These are phyloP conservation scores for Lasiurus borealis DNA, from an alignment of 2,113 vertebrate genomes.

Conservation along the genomic window DNA sequence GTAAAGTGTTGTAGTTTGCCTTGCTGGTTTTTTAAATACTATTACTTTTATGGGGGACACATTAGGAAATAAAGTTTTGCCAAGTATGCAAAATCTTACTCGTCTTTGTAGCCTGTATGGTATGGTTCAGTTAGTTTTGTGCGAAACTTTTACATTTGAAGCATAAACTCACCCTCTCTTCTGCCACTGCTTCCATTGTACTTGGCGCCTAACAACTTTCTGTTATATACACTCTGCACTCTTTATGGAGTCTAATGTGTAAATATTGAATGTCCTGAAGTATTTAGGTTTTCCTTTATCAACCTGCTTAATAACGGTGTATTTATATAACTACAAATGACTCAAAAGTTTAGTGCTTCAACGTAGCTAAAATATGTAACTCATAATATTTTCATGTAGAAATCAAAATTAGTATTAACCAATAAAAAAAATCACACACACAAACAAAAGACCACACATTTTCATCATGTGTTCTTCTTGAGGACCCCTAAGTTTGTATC, in stretches of 20 bases:
- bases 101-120: conserved; percentile 66
- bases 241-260: conserved; percentile 22
- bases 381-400: conserved; percentile 39
- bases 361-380: conserved; percentile 38
- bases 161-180: conserved; percentile 65
- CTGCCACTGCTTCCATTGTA: conserved; percentile 52
- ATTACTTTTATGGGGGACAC: conserved; percentile 52
- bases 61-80: conserved; percentile 71
- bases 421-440: conserved; percentile 64
- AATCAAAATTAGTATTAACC: conserved; percentile 57
- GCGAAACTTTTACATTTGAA: conserved; percentile 68
- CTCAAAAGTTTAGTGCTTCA: conserved; percentile 45
- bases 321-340: conserved; percentile 47
- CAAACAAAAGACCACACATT: background rate
- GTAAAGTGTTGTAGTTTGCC: conserved; percentile 67
- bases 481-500: conserved; percentile 47
- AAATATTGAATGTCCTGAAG: conserved; percentile 49
- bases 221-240: background rate
- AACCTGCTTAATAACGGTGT: conserved; percentile 46
- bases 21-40: conserved; percentile 70
- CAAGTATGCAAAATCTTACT: conserved; percentile 52
- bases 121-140: conserved; percentile 61
- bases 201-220: conserved; percentile 43
- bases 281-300: conserved; percentile 42
- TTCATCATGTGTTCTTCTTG: conserved; percentile 65